These are phyloP conservation scores for Eulemur rufifrons DNA, from an alignment of 2,113 vertebrate genomes.

Conservation along the genomic window DNA sequence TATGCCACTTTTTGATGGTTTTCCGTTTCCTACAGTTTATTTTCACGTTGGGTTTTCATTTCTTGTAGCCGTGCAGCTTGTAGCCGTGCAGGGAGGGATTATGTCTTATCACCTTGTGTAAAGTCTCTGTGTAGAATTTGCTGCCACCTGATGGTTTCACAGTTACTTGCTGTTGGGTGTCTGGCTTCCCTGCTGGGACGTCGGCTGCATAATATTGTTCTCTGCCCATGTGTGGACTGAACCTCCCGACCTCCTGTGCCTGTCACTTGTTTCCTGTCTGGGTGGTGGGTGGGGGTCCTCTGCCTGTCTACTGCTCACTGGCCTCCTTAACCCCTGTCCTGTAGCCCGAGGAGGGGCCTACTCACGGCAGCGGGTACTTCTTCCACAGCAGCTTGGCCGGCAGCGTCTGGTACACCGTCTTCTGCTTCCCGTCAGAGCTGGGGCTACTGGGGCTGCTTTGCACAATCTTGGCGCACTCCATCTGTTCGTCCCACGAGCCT, in stretches of 20 bases:
- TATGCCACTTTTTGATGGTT: not conserved
- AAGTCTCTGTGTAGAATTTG: not conserved
- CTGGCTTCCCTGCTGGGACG: not conserved
- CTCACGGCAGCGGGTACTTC: conserved; percentile 98
- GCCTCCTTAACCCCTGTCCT: not conserved
- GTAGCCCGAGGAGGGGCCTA: not conserved
- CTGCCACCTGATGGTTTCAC: not conserved
- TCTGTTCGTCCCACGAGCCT: conserved; percentile 97
- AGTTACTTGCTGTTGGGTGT: not conserved
- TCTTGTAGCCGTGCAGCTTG: not conserved
- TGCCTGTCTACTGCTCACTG: not conserved
- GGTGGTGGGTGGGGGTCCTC: too few relatives aligned
- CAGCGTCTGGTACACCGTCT: conserved; percentile 96
- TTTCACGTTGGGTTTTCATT: not conserved
- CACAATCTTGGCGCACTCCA: conserved; percentile 94
- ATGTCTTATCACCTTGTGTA: not conserved
- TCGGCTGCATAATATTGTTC: not conserved
- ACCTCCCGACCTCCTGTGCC: too few relatives aligned
- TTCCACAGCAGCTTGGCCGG: conserved; percentile 95
- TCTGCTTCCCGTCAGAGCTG: conserved; percentile 93
- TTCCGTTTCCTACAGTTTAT: not conserved
- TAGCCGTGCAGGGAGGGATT: not conserved
- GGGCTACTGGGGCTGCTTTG: conserved; percentile 93
- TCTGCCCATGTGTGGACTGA: not conserved
- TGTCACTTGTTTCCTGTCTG: not conserved